phyloP scores from a whole-genome alignment of 35 echinoderm and acorn worm species.

The Strongylocentrotus purpuratus region DNA sequence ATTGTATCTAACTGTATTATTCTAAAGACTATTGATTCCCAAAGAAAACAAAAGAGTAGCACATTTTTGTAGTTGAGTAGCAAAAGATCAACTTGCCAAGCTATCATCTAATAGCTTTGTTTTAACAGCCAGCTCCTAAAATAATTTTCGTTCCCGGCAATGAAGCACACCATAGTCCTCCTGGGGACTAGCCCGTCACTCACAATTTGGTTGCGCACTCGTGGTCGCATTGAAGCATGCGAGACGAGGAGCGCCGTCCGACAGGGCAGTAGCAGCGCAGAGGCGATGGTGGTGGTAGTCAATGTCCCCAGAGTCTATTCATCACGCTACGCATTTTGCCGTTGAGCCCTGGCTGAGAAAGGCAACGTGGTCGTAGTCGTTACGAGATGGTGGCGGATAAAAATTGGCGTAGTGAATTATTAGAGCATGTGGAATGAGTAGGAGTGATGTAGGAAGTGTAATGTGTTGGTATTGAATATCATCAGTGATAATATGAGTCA shows the following conservation, averaged over 20 bases:
- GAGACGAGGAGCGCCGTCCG: not conserved
- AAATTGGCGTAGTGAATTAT: not conserved
- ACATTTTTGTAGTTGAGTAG: not conserved
- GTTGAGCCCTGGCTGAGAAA: not conserved
- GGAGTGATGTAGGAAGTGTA: not conserved
- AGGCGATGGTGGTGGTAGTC: not conserved
- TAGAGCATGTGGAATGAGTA: slow-evolving; percentile 1
- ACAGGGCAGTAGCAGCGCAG: not conserved
- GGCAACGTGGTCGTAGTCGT: not conserved
- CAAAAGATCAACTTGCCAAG: not conserved
- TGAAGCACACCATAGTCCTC: not conserved
- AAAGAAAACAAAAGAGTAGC: not conserved
- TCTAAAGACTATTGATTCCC: not conserved
- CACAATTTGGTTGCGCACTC: not conserved
- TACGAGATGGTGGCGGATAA: not conserved
- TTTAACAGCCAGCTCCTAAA: not conserved
- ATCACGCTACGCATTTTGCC: not conserved
- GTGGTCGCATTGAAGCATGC: not conserved
- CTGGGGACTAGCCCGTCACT: not conserved
- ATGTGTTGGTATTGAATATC: not conserved
- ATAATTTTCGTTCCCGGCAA: not conserved
- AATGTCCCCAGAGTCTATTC: not conserved
- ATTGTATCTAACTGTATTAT: not conserved
- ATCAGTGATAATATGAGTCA: not conserved
- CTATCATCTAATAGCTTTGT: not conserved